phyloP scores from a whole-genome alignment of 2,113 vertebrate genomes.

The Lasiurus cinereus region DNA sequence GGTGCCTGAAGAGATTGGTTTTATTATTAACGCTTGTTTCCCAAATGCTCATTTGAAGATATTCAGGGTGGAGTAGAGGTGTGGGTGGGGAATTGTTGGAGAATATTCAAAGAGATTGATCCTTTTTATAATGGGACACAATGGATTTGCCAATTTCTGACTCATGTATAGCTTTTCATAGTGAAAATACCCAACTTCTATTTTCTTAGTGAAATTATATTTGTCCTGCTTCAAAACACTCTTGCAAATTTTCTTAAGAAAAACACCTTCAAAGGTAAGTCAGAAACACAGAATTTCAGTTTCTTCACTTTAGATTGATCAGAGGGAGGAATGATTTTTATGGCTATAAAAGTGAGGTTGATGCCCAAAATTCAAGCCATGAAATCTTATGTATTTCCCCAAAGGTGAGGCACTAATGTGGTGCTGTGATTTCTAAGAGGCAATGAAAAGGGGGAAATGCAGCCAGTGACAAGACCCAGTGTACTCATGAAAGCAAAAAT shows the following conservation, averaged over 20 bases:
- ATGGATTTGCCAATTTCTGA: conserved; percentile 64
- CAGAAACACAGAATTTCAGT: conserved; percentile 3
- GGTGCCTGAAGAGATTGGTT: neutral
- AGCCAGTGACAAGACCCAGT: neutral
- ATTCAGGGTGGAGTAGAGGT: neutral
- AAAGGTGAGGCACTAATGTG: neutral
- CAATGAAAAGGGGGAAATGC: neutral
- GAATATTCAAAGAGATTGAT: conserved; percentile 44
- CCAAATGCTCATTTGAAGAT: conserved; percentile 40
- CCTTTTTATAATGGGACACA: conserved; percentile 44
- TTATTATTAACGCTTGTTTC: conserved; percentile 20
- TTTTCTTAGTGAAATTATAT: conserved; percentile 76
- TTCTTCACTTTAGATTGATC: conserved; percentile 13
- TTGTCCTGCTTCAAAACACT: conserved; percentile 73
- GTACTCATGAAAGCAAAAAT: neutral
- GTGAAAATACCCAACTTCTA: conserved; percentile 39
- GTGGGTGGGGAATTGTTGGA: conserved; percentile 36
- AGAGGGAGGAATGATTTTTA: neutral
- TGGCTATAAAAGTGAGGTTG: neutral
- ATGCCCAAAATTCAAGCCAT: neutral
- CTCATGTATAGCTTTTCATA: conserved; percentile 19
- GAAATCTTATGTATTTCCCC: neutral
- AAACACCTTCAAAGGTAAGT: conserved; percentile 41
- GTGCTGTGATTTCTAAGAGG: neutral
- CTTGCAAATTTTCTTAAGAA: conserved; percentile 50